These are phyloP conservation scores for Paralichthys olivaceus DNA, from an alignment of 2,113 vertebrate species.

Conservation along the genomic window DNA sequence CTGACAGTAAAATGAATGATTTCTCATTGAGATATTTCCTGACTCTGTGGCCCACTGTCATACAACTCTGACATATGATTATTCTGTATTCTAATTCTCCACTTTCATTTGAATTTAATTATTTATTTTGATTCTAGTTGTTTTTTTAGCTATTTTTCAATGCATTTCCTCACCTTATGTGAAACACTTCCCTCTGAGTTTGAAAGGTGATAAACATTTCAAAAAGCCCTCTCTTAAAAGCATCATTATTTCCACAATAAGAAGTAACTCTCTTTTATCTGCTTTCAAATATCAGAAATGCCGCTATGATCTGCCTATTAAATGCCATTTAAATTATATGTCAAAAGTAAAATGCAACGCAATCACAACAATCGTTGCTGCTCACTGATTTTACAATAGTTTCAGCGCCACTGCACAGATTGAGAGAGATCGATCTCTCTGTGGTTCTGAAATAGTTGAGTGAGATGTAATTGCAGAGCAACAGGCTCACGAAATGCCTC, in stretches of 20 bases:
- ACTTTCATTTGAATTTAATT: neutral
- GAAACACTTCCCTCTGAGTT: neutral
- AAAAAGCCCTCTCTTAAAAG: slow-evolving; percentile 20
- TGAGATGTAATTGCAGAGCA: slow-evolving; percentile 63
- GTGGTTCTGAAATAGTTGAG: slow-evolving; percentile 54
- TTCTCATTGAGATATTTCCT: neutral
- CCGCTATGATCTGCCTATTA: slow-evolving; percentile 21
- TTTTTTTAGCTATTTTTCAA: neutral
- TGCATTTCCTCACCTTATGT: neutral
- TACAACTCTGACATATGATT: neutral
- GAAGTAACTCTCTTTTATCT: neutral
- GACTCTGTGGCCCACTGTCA: neutral
- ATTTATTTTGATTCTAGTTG: neutral
- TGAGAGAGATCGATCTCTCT: slow-evolving; percentile 42
- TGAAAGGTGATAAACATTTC: slow-evolving; percentile 2
- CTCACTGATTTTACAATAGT: slow-evolving; percentile 39
- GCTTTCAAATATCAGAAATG: slow-evolving; percentile 11
- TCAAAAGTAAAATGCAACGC: slow-evolving; percentile 34
- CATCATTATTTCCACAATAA: neutral
- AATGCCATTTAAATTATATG: slow-evolving; percentile 42
- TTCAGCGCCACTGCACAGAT: slow-evolving; percentile 41
- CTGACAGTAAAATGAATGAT: slow-evolving; percentile 28
- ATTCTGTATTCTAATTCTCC: neutral
- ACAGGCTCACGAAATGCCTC: slow-evolving; percentile 48
- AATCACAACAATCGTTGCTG: slow-evolving; percentile 39